Conservation (phyloP, 2,888 invertebrate genomes). For the Hirtodrosophila alboralis region DNA sequence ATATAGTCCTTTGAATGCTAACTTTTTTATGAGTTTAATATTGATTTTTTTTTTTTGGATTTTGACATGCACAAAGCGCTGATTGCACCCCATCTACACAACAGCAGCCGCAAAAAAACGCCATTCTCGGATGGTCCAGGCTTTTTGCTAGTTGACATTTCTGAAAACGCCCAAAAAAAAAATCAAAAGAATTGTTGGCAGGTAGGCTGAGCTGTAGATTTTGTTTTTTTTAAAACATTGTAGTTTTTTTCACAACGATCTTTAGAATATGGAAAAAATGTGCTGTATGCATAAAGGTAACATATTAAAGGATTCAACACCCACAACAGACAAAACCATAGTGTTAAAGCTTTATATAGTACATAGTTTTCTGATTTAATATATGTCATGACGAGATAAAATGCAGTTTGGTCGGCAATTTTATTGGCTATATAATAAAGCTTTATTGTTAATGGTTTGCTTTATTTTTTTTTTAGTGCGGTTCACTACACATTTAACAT, state of each 20-base stretch:
- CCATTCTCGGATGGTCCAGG: background rate
- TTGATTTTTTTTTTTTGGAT: constrained; percentile 4
- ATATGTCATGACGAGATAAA: constrained; percentile 36
- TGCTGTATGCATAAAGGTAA: constrained; percentile 43
- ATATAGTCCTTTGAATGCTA: constrained; percentile 6
- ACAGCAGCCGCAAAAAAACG: background rate
- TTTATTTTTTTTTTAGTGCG: constrained; percentile 43
- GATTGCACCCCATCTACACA: constrained; percentile 44
- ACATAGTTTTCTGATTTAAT: constrained; percentile 13
- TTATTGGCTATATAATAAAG: constrained; percentile 51
- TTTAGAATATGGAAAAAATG: constrained; percentile 26
- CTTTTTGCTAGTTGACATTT: constrained; percentile 26
- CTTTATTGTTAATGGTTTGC: constrained; percentile 50
- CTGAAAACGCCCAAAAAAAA: constrained; percentile 13
- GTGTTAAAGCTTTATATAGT: constrained; percentile 19
- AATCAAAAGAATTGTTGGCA: constrained; percentile 22
- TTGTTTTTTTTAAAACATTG: constrained; percentile 36
- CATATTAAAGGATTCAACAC: constrained; percentile 61
- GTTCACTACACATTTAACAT: constrained; percentile 43
- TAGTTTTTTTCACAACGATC: constrained; percentile 54
- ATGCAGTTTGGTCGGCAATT: constrained; percentile 39
- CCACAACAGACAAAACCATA: constrained; percentile 50
- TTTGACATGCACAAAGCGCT: constrained; percentile 60
- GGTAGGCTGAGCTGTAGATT: constrained; percentile 23
- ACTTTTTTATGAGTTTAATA: constrained; percentile 2